A percentile compares a stretch with the other conserved stretches of the same genome.
Conservation (phyloP, 53 echinoderm and acorn worm species). For the Pentamera pediparva region DNA sequence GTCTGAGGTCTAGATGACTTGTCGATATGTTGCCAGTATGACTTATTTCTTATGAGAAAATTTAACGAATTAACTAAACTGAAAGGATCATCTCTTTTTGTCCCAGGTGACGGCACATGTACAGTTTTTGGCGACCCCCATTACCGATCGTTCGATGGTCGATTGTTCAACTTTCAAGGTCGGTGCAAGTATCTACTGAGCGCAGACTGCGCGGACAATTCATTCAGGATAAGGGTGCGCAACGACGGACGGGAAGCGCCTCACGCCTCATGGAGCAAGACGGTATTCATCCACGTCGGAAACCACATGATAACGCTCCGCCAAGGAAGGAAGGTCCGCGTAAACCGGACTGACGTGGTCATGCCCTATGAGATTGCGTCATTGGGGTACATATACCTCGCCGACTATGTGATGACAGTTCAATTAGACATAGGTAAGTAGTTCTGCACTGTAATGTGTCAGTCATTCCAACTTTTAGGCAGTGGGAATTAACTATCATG, state of each 20-base stretch:
- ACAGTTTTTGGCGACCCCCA: conserved; percentile 98
- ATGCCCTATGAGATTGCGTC: conserved; percentile 50
- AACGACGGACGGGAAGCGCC: conserved; percentile 79
- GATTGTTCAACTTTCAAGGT: conserved; percentile 88
- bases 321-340: conserved; percentile 76
- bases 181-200: conserved; percentile 89
- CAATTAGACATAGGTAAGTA: conserved; percentile 69
- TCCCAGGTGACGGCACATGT: conserved; percentile 89
- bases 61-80: no score
- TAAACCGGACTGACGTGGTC: conserved; percentile 49
- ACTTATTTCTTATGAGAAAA: no score
- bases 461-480: no score
- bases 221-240: conserved; percentile 78
- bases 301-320: conserved; percentile 65
- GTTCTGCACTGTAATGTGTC: no score
- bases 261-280: conserved; percentile 86
- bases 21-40: no score
- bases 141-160: conserved; percentile 88
- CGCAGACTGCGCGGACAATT: conserved; percentile 61
- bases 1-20: no score
- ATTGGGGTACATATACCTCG: conserved; percentile 44
- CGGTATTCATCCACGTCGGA: conserved; percentile 70
- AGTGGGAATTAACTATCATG: no score
- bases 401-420: conserved; percentile 64
- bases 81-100: no score